Percentiles rank a stretch among this genome's conserved stretches.
Evolutionary conservation across 2,888 invertebrate genomes (phyloP).

Genomic region (Lasioglossum malachurum): DNA sequence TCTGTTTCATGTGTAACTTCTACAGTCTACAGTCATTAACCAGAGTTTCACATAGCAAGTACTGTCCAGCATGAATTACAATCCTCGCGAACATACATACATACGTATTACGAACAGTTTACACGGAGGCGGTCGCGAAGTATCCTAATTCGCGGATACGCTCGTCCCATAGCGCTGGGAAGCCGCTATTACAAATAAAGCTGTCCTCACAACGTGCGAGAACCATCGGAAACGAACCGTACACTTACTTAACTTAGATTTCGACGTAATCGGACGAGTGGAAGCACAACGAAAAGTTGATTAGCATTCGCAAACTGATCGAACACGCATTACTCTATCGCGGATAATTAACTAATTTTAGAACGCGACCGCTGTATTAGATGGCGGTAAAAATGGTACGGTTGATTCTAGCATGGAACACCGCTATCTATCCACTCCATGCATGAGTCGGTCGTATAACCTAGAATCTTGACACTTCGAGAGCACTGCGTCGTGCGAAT

Average conservation of each 20-base stretch:
- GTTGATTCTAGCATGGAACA: slow-evolving; percentile 46
- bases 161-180: neutral
- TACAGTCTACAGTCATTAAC: slow-evolving; percentile 55
- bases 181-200: slow-evolving; percentile 4
- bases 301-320: neutral
- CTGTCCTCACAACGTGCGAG: neutral
- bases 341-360: slow-evolving; percentile 28
- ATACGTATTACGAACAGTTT: slow-evolving; percentile 40
- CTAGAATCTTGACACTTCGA: slow-evolving; percentile 57
- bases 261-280: neutral
- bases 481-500: slow-evolving; percentile 46
- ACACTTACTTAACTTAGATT: neutral
- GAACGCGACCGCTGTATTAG: slow-evolving; percentile 37
- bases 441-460: slow-evolving; percentile 49
- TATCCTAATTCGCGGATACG: slow-evolving; percentile 12
- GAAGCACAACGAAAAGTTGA: slow-evolving; percentile 1
- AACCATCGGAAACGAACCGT: neutral
- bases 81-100: neutral
- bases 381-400: slow-evolving; percentile 60
- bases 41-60: slow-evolving; percentile 37
- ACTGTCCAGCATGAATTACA: slow-evolving; percentile 13
- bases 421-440: slow-evolving; percentile 46
- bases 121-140: slow-evolving; percentile 18
- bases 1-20: slow-evolving; percentile 29
- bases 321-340: neutral